phyloP scores from a whole-genome alignment of 2,888 invertebrate species.

The Epinotia nisella region DNA sequence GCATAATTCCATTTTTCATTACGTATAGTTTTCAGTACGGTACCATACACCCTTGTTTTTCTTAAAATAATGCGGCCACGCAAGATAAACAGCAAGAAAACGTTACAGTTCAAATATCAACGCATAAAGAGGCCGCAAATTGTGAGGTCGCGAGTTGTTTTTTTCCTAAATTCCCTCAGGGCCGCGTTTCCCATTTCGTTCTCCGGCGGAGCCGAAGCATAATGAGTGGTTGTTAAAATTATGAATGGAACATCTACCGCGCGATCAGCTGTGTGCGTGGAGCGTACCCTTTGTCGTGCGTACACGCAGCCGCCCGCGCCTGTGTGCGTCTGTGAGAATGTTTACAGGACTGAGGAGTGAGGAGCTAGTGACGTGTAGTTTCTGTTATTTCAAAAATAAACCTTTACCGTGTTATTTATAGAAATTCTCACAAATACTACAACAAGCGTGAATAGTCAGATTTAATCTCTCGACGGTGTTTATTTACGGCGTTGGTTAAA shows the following conservation, averaged over 20 bases:
- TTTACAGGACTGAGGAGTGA: slow-evolving; percentile 37
- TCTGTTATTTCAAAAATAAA: slow-evolving; percentile 48
- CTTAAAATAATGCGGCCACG: not conserved
- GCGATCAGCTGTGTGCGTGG: slow-evolving; percentile 56
- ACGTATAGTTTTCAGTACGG: no score
- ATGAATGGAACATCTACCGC: slow-evolving; percentile 79
- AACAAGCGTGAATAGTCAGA: slow-evolving; percentile 45
- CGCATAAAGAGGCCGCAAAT: slow-evolving; percentile 54
- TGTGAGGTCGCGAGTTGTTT: slow-evolving; percentile 57
- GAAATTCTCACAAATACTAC: slow-evolving; percentile 19
- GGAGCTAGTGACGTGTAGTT: slow-evolving; percentile 42
- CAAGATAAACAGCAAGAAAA: slow-evolving; percentile 11
- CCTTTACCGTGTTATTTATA: slow-evolving; percentile 30
- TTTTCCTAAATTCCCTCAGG: slow-evolving; percentile 62
- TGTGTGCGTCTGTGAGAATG: slow-evolving; percentile 43
- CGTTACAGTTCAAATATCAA: slow-evolving; percentile 28
- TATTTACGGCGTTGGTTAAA: slow-evolving; percentile 47
- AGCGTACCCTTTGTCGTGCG: slow-evolving; percentile 33
- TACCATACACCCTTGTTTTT: not conserved
- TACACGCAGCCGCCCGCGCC: slow-evolving; percentile 32
- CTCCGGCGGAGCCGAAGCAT: slow-evolving; percentile 62
- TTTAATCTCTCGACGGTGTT: slow-evolving; percentile 8
- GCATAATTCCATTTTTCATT: not conserved
- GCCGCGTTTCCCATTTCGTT: slow-evolving; percentile 65
- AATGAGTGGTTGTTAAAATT: slow-evolving; percentile 82